phyloP scores from a whole-genome alignment of 2,113 vertebrate species.

The Porphyrio hochstetteri region DNA sequence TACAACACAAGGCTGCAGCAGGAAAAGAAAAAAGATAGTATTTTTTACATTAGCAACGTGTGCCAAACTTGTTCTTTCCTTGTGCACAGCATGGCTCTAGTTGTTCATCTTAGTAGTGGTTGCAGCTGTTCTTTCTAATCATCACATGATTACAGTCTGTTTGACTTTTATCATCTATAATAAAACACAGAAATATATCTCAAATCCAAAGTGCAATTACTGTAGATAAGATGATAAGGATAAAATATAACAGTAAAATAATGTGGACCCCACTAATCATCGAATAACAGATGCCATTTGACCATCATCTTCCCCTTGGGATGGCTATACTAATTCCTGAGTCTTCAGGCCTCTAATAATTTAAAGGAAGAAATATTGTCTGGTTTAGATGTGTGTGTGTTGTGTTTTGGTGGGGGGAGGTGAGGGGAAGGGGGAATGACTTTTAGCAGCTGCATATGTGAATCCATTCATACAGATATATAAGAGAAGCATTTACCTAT shows the following conservation, averaged over 20 bases:
- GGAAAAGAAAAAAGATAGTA: background rate
- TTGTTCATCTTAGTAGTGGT: background rate
- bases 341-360: background rate
- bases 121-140: constrained; percentile 20
- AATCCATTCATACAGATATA: background rate
- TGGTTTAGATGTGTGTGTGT: background rate
- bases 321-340: background rate
- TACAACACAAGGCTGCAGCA: background rate
- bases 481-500: background rate
- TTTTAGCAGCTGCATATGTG: background rate
- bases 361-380: background rate
- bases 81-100: background rate
- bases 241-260: background rate
- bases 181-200: constrained; percentile 18
- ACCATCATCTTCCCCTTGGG: background rate
- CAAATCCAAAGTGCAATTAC: background rate
- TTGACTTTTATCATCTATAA: background rate
- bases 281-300: background rate
- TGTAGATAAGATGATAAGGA: background rate
- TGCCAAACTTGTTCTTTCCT: background rate
- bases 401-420: background rate
- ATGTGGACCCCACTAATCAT: background rate
- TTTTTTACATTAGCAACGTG: accelerated
- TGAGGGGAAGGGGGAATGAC: too few relatives aligned
- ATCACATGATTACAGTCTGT: background rate